phyloP scores from a whole-genome alignment of 2,888 invertebrate genomes.

The Phaonia tiefii region DNA sequence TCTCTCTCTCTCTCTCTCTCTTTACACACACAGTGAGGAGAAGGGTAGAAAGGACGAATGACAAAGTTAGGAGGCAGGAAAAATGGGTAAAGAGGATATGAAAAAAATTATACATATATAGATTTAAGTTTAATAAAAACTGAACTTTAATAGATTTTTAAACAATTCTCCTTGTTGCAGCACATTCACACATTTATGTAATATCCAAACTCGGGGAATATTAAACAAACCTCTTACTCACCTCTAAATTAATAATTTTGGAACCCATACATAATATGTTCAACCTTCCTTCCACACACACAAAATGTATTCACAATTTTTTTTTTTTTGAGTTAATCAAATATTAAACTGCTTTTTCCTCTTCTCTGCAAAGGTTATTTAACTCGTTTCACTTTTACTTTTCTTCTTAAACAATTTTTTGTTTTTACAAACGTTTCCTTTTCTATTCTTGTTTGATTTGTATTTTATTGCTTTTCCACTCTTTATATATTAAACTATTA shows the following conservation, averaged over 20 bases:
- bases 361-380: neutral
- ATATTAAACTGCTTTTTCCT: conserved; percentile 24
- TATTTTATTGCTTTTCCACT: conserved; percentile 47
- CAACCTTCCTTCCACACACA: conserved; percentile 55
- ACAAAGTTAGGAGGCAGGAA: conserved; percentile 10
- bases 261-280: conserved; percentile 92
- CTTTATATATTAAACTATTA: conserved; percentile 9
- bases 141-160: conserved; percentile 12
- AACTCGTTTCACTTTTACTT: conserved; percentile 55
- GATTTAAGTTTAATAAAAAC: conserved; percentile 26
- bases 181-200: conserved; percentile 34
- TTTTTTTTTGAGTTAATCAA: conserved; percentile 43
- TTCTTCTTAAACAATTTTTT: conserved; percentile 55
- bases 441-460: conserved; percentile 22
- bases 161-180: conserved; percentile 4
- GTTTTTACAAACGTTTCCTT: no score
- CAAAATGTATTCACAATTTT: conserved; percentile 71
- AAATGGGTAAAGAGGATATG: conserved; percentile 25
- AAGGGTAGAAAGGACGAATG: conserved; percentile 11
- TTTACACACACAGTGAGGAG: conserved; percentile 17
- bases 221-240: conserved; percentile 87
- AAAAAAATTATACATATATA: conserved; percentile 37
- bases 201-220: neutral
- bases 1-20: no score
- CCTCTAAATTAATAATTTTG: conserved; percentile 92